phyloP scores from a whole-genome alignment of 2,888 invertebrate species.

The Pollenia labialis region DNA sequence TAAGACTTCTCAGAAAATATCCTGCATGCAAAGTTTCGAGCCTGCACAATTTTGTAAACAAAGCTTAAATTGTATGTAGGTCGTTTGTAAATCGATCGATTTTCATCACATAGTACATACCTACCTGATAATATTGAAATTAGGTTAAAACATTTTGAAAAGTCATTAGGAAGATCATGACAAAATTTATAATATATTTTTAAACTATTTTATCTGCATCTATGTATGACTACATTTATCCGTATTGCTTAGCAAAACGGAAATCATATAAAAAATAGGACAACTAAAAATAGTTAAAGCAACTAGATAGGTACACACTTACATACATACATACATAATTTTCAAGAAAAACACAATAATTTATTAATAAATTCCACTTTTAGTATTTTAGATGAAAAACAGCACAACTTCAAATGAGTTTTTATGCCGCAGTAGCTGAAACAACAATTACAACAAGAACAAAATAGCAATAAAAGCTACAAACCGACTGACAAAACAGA shows the following conservation, averaged over 20 bases:
- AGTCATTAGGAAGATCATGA: too few species aligned
- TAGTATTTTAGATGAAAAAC: constrained; percentile 31
- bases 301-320: constrained; percentile 7
- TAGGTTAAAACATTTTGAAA: too few species aligned
- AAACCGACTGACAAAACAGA: not conserved
- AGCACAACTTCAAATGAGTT: constrained; percentile 16
- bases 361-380: constrained; percentile 37
- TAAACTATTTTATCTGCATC: not conserved
- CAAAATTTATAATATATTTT: too few species aligned
- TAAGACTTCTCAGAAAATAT: too few species aligned
- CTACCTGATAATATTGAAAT: too few species aligned
- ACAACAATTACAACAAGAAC: not conserved
- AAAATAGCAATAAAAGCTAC: constrained; percentile 41
- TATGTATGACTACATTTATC: not conserved
- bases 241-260: constrained; percentile 25
- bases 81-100: too few species aligned
- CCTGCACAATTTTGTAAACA: too few species aligned
- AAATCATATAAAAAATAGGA: constrained; percentile 53
- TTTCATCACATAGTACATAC: too few species aligned
- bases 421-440: constrained; percentile 3
- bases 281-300: constrained; percentile 58
- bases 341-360: constrained; percentile 9
- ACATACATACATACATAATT: not conserved
- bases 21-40: too few species aligned
- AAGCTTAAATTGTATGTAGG: too few species aligned